phyloP scores from a whole-genome alignment of 2,888 invertebrate genomes.

The Seira sanloemensis region DNA sequence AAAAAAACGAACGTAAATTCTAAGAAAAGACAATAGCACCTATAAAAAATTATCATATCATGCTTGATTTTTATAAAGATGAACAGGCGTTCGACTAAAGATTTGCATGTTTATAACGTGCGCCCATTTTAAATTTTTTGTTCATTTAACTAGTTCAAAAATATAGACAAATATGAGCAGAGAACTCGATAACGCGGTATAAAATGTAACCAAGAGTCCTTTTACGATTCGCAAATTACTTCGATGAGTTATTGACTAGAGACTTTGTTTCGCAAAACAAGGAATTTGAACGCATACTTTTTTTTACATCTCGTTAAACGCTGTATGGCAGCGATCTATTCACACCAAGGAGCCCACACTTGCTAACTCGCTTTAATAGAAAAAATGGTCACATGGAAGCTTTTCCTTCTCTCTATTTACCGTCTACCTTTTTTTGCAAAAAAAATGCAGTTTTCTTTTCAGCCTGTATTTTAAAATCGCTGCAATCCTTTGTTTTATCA shows the following conservation, averaged over 20 bases:
- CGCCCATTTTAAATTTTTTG: not conserved
- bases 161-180: not conserved
- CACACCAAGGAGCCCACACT: not conserved
- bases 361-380: too few species aligned
- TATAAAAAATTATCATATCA: slow-evolving; percentile 22
- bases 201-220: not conserved
- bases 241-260: not conserved
- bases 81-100: slow-evolving; percentile 15
- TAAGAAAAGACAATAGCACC: slow-evolving; percentile 36
- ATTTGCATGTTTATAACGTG: slow-evolving; percentile 22
- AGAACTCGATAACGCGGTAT: not conserved
- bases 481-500: too few species aligned
- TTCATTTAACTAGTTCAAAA: slow-evolving; percentile 18
- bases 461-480: not conserved
- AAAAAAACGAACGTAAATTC: slow-evolving; percentile 17
- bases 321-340: not conserved
- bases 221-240: not conserved
- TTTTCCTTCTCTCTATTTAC: too few species aligned
- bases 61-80: not conserved
- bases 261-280: not conserved
- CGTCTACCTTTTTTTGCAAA: too few species aligned
- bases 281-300: not conserved
- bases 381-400: too few species aligned
- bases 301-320: not conserved
- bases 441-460: not conserved